Percentiles rank a stretch among this genome's conserved stretches.
phyloP scores from a whole-genome alignment of 1,140 invertebrate species.

The Leptopilina boulardi region DNA sequence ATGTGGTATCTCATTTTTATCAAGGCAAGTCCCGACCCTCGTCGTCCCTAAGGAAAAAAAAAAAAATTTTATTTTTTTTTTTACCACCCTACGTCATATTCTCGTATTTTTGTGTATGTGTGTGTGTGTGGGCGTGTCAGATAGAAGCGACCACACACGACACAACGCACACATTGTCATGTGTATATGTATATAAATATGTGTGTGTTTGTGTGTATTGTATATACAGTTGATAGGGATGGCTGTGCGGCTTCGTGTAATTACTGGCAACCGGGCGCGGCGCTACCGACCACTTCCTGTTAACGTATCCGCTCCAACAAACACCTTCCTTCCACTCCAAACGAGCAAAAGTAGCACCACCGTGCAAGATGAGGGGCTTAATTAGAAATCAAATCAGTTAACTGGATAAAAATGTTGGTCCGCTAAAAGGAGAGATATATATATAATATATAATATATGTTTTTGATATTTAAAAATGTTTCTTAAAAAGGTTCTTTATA shows the following conservation, averaged over 20 bases:
- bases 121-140: not conserved
- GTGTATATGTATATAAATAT: not conserved
- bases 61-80: not conserved
- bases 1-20: slow-evolving; percentile 21
- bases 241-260: slow-evolving; percentile 65
- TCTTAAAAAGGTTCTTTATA: no score
- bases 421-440: no score
- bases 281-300: slow-evolving; percentile 71
- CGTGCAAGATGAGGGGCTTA: not conserved
- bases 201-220: no score
- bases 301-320: slow-evolving; percentile 69
- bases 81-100: not conserved
- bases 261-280: slow-evolving; percentile 65
- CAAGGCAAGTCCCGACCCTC: slow-evolving; percentile 23
- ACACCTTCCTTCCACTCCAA: slow-evolving; percentile 64
- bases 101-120: not conserved
- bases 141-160: slow-evolving; percentile 19
- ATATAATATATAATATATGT: no score
- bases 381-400: slow-evolving; percentile 22
- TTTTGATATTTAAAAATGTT: no score
- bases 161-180: not conserved
- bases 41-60: slow-evolving; percentile 15
- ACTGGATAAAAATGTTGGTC: slow-evolving; percentile 14
- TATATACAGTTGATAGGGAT: slow-evolving; percentile 66
- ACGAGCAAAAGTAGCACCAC: slow-evolving; percentile 37